These are phyloP conservation scores for Drepana falcataria DNA, from an alignment of 2,888 invertebrate genomes.

Conservation along the genomic window DNA sequence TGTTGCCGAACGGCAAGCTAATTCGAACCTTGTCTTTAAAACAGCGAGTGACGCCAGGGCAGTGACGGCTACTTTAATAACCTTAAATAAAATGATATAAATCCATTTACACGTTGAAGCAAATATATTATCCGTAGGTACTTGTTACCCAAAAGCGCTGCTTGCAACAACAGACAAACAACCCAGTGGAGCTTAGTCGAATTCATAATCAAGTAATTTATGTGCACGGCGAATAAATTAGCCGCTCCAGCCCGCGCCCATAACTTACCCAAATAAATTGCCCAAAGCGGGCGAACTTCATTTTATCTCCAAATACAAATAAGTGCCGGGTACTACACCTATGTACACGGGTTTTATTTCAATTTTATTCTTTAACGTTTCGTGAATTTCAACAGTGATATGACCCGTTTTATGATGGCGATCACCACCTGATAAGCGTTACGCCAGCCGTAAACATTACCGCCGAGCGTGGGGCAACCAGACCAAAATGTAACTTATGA, in stretches of 20 bases:
- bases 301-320: constrained; percentile 78
- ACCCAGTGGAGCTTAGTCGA: constrained; percentile 74
- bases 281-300: constrained; percentile 77
- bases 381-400: constrained; percentile 55
- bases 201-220: constrained; percentile 80
- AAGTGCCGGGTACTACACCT: constrained; percentile 61
- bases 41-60: no score
- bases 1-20: no score
- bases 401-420: constrained; percentile 65
- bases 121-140: constrained; percentile 59
- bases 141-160: constrained; percentile 70
- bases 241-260: constrained; percentile 74
- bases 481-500: constrained; percentile 45
- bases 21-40: no score
- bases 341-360: constrained; percentile 57
- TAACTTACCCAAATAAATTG: constrained; percentile 79
- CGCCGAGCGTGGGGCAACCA: constrained; percentile 26
- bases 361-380: constrained; percentile 49
- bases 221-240: constrained; percentile 79
- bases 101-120: constrained; percentile 47
- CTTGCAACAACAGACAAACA: constrained; percentile 75
- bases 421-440: constrained; percentile 53
- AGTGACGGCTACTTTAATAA: no score
- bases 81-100: constrained; percentile 9
- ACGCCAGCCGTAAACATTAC: constrained; percentile 25